A percentile compares a stretch with the other conserved stretches of the same genome.
These are phyloP conservation scores for Choloepus didactylus DNA, from an alignment of 2,797 vertebrate species.

Conservation along the genomic window DNA sequence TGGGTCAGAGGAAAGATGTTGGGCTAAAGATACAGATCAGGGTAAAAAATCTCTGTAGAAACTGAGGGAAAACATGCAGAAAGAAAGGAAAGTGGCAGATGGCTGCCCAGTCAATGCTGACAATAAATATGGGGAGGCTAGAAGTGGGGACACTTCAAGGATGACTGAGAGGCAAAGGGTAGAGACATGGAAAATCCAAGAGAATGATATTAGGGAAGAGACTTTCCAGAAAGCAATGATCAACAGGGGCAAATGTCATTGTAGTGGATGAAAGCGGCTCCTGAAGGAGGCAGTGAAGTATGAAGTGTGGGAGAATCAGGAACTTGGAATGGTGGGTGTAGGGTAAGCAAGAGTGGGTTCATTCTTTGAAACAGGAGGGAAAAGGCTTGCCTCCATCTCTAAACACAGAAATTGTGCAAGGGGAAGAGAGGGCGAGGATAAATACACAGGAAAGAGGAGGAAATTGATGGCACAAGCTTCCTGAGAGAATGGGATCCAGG, in stretches of 20 bases:
- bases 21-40: background rate
- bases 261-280: background rate
- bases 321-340: background rate
- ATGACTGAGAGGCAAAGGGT: background rate
- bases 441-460: background rate
- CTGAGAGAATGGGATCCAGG: background rate
- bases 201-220: background rate
- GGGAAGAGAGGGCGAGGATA: background rate
- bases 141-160: background rate
- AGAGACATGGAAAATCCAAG: background rate
- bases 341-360: background rate
- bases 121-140: accelerated
- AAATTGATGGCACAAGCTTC: background rate
- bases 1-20: background rate
- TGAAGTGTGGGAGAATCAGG: background rate
- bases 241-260: background rate
- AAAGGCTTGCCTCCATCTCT: background rate
- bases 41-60: background rate
- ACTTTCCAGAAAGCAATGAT: background rate
- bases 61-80: background rate
- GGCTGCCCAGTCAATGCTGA: background rate
- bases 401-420: background rate
- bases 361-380: background rate
- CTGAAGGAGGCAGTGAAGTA: no score
- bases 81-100: background rate